Conservation (phyloP, 2,888 invertebrate genomes). For the Uloborus plumipes region DNA sequence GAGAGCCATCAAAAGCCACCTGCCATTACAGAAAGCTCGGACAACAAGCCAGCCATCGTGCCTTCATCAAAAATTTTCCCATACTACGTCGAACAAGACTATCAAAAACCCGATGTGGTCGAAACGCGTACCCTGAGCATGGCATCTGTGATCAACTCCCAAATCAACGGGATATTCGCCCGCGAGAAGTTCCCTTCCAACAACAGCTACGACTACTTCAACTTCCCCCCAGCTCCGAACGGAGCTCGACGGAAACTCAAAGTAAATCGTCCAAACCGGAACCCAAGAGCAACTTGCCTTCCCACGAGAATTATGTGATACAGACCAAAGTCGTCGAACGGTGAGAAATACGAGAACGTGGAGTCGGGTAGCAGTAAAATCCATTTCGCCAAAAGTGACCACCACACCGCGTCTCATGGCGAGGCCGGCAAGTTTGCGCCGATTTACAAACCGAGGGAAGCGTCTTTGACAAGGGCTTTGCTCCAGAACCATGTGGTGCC, state of each 20-base stretch:
- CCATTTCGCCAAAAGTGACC: slow-evolving; percentile 25
- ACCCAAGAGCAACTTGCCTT: slow-evolving; percentile 17
- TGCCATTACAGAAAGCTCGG: slow-evolving; percentile 9
- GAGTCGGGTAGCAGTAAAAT: slow-evolving; percentile 28
- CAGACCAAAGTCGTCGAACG: slow-evolving; percentile 3
- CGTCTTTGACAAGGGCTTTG: slow-evolving; percentile 5
- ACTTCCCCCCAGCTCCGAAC: slow-evolving; percentile 1
- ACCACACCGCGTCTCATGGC: not conserved
- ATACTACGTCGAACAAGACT: slow-evolving; percentile 19
- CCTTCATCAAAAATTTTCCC: slow-evolving; percentile 27
- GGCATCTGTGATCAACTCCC: slow-evolving; percentile 43
- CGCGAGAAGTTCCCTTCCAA: slow-evolving; percentile 42
- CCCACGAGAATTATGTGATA: slow-evolving; percentile 2
- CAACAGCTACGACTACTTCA: slow-evolving; percentile 27
- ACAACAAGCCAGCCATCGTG: slow-evolving; percentile 5
- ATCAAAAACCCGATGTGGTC: slow-evolving; percentile 19
- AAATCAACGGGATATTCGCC: slow-evolving; percentile 57
- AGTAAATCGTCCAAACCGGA: slow-evolving; percentile 21
- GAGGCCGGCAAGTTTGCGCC: slow-evolving; percentile 13
- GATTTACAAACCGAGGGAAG: slow-evolving; percentile 7
- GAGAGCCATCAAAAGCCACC: slow-evolving; percentile 38
- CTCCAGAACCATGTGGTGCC: slow-evolving; percentile 15
- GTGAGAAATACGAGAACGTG: slow-evolving; percentile 10
- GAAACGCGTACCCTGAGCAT: slow-evolving; percentile 53
- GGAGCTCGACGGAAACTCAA: slow-evolving; percentile 7